Conservation (phyloP, 92 coral and sea anemone species). For the Paramuricea clavata region DNA sequence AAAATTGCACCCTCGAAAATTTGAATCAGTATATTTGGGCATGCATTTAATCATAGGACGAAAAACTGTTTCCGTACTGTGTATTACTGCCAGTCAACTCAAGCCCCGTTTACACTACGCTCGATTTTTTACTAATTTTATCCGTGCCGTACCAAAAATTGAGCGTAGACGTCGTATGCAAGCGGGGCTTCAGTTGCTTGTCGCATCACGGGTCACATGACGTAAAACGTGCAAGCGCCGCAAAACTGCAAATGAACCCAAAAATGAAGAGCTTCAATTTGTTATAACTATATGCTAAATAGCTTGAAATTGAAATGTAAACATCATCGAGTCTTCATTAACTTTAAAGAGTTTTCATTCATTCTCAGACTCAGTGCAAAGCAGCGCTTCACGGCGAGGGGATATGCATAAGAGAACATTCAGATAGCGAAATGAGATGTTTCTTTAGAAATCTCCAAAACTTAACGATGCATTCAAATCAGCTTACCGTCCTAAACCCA, state of each 20-base stretch:
- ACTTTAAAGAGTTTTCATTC: background rate
- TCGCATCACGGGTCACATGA: background rate
- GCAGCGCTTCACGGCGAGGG: background rate
- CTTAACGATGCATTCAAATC: background rate
- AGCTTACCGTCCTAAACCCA: conserved; percentile 89
- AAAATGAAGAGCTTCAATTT: background rate
- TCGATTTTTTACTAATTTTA: no score
- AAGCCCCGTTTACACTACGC: no score
- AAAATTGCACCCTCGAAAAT: no score
- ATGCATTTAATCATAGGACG: no score
- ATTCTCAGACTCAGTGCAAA: background rate
- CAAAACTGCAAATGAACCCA: background rate
- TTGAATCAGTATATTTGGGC: no score
- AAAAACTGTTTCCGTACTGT: no score
- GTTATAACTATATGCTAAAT: background rate
- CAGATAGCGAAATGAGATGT: background rate
- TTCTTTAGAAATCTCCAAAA: background rate
- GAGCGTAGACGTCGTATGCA: no score
- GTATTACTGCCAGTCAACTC: no score
- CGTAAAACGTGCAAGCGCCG: background rate
- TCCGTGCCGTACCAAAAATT: no score
- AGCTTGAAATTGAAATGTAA: background rate
- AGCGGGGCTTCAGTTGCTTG: no score
- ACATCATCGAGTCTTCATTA: background rate
- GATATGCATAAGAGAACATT: background rate